Evolutionary conservation across 1,140 invertebrate species (phyloP).

Genomic region (Sycobia sp.): DNA sequence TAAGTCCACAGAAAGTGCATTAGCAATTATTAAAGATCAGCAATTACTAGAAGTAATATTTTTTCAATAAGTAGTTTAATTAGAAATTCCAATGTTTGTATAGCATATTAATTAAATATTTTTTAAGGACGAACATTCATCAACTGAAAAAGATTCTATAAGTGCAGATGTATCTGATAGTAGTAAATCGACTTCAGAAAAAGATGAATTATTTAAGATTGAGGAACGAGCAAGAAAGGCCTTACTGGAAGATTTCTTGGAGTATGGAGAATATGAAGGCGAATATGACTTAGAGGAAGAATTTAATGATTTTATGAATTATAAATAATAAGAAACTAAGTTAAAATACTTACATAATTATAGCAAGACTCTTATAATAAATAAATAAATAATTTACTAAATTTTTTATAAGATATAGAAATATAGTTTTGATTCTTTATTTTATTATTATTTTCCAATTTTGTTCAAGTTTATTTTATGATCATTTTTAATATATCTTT

Average conservation of each 20-base stretch:
- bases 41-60: no score
- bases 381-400: slow-evolving; percentile 16
- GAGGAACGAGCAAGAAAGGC: no score
- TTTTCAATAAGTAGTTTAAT: no score
- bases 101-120: no score
- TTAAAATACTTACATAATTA: background rate
- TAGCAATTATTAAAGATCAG: slow-evolving; percentile 2
- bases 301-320: slow-evolving; percentile 11
- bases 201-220: no score
- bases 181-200: no score
- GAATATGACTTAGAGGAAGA: slow-evolving; percentile 1
- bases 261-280: slow-evolving; percentile 3
- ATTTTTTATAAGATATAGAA: background rate
- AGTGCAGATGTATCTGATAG: no score
- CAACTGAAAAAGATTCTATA: no score
- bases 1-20: background rate
- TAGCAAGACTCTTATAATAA: background rate
- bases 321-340: background rate
- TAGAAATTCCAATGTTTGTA: no score
- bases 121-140: no score
- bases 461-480: slow-evolving; percentile 53
- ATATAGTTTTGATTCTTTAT: slow-evolving; percentile 4
- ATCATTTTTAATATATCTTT: slow-evolving; percentile 58
- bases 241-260: no score
- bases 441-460: slow-evolving; percentile 28